Conservation (phyloP, 2,888 invertebrate species). For the Nomada fucata region DNA sequence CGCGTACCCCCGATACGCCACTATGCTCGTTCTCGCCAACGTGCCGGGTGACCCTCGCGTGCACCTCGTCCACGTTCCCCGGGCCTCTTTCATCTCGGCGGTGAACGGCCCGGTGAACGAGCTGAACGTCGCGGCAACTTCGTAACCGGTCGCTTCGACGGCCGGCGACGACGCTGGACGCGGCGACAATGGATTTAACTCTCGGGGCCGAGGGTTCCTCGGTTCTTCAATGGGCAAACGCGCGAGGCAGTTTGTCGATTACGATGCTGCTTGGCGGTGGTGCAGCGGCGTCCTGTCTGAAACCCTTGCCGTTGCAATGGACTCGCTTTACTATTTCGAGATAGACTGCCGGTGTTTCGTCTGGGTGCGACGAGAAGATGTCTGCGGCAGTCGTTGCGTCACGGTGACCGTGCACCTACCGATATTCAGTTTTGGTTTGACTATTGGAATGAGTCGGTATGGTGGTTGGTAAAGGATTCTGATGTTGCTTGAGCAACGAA, state of each 20-base stretch:
- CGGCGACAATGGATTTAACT: constrained; percentile 74
- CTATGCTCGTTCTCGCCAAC: constrained; percentile 2
- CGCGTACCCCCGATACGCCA: background rate
- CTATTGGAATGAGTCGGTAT: too few species aligned
- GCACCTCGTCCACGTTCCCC: constrained; percentile 20
- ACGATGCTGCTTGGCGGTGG: constrained; percentile 67
- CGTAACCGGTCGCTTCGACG: constrained; percentile 33
- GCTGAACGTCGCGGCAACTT: background rate
- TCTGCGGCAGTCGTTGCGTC: too few species aligned
- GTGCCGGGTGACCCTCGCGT: background rate
- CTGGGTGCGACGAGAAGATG: too few species aligned
- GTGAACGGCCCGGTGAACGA: background rate
- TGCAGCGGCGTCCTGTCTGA: constrained; percentile 39
- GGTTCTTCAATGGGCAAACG: constrained; percentile 77
- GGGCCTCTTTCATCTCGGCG: constrained; percentile 1
- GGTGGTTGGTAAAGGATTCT: too few species aligned
- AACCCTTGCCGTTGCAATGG: constrained; percentile 59
- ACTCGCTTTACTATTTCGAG: constrained; percentile 54
- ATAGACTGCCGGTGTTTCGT: constrained; percentile 31
- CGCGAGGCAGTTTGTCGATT: constrained; percentile 76
- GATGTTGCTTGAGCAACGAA: too few species aligned
- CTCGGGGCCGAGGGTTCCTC: constrained; percentile 72
- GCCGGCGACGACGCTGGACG: constrained; percentile 38
- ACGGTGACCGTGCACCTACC: background rate
- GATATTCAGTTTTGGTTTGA: too few species aligned